A percentile compares a stretch with the other conserved stretches of the same genome.
phyloP scores from a whole-genome alignment of 2,888 invertebrate genomes.

The Herminia tarsipennalis region DNA sequence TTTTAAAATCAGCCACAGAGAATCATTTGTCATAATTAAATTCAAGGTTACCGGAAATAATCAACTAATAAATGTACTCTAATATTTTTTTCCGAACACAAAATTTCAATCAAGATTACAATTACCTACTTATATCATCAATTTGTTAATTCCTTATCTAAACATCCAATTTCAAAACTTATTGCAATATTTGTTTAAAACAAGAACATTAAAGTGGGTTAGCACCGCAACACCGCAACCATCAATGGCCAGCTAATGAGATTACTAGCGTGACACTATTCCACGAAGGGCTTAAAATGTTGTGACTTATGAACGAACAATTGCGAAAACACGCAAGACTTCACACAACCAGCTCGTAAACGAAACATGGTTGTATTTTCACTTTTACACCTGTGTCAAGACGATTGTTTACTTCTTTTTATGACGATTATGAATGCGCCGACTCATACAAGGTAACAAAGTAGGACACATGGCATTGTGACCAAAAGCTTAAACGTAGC shows the following conservation, averaged over 20 bases:
- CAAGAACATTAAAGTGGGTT: conserved; percentile 36
- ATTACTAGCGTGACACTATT: conserved; percentile 42
- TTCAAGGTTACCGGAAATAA: not conserved
- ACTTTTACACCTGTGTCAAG: conserved; percentile 77
- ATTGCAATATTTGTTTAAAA: not conserved
- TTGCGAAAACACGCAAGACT: conserved; percentile 44
- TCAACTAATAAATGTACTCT: too few relatives aligned
- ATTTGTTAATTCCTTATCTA: too few relatives aligned
- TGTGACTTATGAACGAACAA: conserved; percentile 40
- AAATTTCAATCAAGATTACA: too few relatives aligned
- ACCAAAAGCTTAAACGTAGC: conserved; percentile 28
- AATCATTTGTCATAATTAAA: not conserved
- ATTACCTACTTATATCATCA: too few relatives aligned
- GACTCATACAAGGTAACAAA: conserved; percentile 40
- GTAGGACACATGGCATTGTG: conserved; percentile 44
- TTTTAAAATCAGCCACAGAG: conserved; percentile 5
- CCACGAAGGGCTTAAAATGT: conserved; percentile 39
- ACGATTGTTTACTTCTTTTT: conserved; percentile 65
- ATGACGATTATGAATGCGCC: conserved; percentile 45
- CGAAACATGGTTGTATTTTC: conserved; percentile 62
- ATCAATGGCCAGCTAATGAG: conserved; percentile 40
- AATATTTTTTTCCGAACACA: too few relatives aligned
- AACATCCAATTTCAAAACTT: too few relatives aligned
- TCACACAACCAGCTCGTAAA: conserved; percentile 45
- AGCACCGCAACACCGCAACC: conserved; percentile 47